phyloP scores from a whole-genome alignment of 2,888 invertebrate genomes.

The Agrochola litura region DNA sequence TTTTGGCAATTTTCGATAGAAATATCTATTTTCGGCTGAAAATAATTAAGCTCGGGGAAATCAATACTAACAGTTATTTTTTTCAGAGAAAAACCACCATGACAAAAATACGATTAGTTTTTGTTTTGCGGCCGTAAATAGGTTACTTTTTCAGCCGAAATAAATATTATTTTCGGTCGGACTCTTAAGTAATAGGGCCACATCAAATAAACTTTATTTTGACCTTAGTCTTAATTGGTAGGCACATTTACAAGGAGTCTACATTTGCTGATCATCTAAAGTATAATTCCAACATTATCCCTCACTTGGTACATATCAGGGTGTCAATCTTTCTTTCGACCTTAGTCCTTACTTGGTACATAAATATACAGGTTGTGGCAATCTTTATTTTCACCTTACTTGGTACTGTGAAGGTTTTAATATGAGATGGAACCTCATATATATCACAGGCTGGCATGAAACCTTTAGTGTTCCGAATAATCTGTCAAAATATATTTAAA shows the following conservation, averaged over 20 bases:
- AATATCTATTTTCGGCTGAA: background rate
- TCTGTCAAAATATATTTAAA: too few relatives aligned
- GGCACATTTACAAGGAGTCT: constrained; percentile 4
- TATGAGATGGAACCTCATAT: too few relatives aligned
- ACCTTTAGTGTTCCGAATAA: too few relatives aligned
- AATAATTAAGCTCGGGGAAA: background rate
- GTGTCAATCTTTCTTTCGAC: background rate
- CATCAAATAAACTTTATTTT: background rate
- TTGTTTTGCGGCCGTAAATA: background rate
- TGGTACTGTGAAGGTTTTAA: too few relatives aligned
- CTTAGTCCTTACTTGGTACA: background rate
- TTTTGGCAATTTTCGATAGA: background rate
- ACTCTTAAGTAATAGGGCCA: background rate
- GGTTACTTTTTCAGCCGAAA: background rate
- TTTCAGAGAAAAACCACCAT: background rate
- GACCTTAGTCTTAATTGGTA: background rate
- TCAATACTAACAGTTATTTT: background rate
- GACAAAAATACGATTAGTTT: background rate
- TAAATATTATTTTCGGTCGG: background rate
- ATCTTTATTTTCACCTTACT: background rate
- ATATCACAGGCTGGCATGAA: too few relatives aligned
- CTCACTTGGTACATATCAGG: background rate
- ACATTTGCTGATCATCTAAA: background rate
- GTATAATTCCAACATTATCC: background rate
- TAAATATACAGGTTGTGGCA: background rate